Evolutionary conservation across 2,113 vertebrate species (phyloP).

Genomic region (Cnemophilus loriae): DNA sequence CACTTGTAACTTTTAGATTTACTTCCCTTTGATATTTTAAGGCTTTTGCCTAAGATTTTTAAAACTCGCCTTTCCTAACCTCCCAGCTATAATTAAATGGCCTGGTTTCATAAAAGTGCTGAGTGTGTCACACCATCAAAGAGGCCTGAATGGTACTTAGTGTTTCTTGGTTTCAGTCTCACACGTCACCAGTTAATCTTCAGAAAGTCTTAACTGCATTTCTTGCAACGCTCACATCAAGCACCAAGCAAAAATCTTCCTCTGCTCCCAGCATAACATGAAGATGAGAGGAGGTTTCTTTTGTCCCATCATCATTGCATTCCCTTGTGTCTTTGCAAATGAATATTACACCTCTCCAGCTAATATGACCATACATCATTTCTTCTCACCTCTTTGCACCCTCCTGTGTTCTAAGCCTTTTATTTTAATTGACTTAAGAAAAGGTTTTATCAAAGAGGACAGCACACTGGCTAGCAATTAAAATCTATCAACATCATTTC

Average conservation of each 20-base stretch:
- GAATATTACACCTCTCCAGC: not conserved
- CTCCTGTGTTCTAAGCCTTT: conserved; percentile 13
- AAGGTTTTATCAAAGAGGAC: not conserved
- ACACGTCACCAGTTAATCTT: not conserved
- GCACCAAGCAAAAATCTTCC: not conserved
- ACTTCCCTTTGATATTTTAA: not conserved
- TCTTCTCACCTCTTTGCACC: not conserved
- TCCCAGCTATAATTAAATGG: conserved; percentile 35
- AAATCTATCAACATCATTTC: not conserved
- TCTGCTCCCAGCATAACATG: not conserved
- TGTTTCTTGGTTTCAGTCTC: not conserved
- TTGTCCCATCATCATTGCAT: not conserved
- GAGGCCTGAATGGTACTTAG: not conserved
- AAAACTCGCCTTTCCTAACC: not conserved
- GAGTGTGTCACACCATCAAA: not conserved
- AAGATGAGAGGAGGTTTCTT: not conserved
- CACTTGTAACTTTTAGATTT: not conserved
- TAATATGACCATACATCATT: not conserved
- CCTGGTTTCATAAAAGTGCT: not conserved
- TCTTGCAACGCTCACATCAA: not conserved
- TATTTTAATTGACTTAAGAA: conserved; percentile 13
- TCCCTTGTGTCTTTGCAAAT: not conserved
- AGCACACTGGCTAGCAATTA: not conserved
- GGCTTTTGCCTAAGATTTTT: not conserved
- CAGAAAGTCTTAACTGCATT: not conserved